Conservation (phyloP, 1,140 invertebrate species). For the Drosophila littoralis region DNA sequence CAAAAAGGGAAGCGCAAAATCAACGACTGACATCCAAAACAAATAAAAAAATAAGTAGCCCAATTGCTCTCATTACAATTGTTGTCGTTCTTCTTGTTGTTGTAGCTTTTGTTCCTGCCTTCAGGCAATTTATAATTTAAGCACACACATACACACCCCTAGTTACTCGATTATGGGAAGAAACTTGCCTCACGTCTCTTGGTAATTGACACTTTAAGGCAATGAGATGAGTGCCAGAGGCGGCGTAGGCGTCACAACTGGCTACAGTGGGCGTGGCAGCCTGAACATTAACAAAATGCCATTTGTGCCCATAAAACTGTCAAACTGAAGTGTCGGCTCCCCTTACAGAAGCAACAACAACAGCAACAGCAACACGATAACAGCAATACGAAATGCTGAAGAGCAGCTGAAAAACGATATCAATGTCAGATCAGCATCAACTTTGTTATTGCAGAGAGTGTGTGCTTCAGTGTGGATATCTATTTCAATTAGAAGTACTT, state of each 20-base stretch:
- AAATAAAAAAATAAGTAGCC: conserved; percentile 72
- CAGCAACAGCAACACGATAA: neutral
- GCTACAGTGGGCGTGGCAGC: conserved; percentile 48
- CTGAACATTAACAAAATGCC: conserved; percentile 68
- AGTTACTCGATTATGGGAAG: conserved; percentile 43
- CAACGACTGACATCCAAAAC: conserved; percentile 57
- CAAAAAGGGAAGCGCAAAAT: conserved; percentile 73
- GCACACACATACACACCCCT: conserved; percentile 29
- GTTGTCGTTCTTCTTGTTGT: conserved; percentile 5
- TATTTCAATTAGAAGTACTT: conserved; percentile 3
- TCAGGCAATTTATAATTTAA: conserved; percentile 75
- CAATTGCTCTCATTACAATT: conserved; percentile 58
- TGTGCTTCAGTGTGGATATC: neutral
- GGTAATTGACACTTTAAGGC: conserved; percentile 80
- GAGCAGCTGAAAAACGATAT: conserved; percentile 33
- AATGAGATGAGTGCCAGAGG: conserved; percentile 46
- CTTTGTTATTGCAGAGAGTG: conserved; percentile 3
- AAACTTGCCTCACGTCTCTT: conserved; percentile 33
- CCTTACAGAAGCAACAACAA: conserved; percentile 39
- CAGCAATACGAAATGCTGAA: neutral
- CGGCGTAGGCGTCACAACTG: conserved; percentile 25
- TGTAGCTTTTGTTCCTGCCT: conserved; percentile 45
- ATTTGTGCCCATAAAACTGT: conserved; percentile 78
- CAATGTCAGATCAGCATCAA: conserved; percentile 43
- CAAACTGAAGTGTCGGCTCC: conserved; percentile 70